These are phyloP conservation scores for Carlito syrichta DNA, from an alignment of 2,113 vertebrate genomes.

Conservation along the genomic window DNA sequence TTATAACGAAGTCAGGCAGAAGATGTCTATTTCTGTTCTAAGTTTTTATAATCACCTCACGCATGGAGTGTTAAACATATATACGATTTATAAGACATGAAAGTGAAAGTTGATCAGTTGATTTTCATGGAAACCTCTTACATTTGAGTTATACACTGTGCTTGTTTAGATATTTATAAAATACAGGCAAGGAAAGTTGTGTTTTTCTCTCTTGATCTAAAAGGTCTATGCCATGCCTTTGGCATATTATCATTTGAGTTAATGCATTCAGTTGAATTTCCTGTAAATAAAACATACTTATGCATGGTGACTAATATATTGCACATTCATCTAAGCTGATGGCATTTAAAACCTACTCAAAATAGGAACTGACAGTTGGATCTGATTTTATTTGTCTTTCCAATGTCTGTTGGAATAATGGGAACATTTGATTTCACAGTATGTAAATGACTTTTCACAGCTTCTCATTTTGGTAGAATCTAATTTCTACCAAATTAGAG, in stretches of 20 bases:
- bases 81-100: neutral
- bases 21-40: neutral
- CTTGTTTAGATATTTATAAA: neutral
- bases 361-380: slow-evolving; percentile 57
- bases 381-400: slow-evolving; percentile 44
- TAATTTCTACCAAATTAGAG: slow-evolving; percentile 32
- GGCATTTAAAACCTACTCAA: slow-evolving; percentile 57
- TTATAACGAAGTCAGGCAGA: neutral
- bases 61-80: neutral
- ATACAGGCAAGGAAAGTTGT: neutral
- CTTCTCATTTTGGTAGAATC: neutral
- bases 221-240: neutral
- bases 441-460: neutral
- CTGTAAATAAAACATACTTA: slow-evolving; percentile 51
- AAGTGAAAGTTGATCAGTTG: neutral
- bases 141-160: neutral
- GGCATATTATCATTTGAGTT: neutral
- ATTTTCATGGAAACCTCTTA: neutral
- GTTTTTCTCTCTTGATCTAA: slow-evolving; percentile 18
- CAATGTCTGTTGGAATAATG: neutral
- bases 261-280: slow-evolving; percentile 10
- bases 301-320: slow-evolving; percentile 61
- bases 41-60: neutral
- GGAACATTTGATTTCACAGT: neutral
- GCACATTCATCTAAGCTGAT: slow-evolving; percentile 55